phyloP scores from a whole-genome alignment of 2,888 invertebrate genomes.

The Argyra leucocephala region DNA sequence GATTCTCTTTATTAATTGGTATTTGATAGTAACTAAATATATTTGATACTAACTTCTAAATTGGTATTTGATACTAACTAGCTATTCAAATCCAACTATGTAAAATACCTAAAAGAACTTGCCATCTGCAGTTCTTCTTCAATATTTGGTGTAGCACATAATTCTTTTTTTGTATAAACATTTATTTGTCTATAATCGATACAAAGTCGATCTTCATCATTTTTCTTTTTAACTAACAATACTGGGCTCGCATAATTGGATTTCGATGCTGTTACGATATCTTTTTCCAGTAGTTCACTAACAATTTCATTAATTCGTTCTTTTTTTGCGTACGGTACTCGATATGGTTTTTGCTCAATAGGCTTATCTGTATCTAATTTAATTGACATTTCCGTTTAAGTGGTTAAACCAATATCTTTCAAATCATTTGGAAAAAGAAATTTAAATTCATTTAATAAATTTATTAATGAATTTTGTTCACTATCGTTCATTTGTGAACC shows the following conservation, averaged over 20 bases:
- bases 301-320: neutral
- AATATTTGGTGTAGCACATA: neutral
- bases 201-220: neutral
- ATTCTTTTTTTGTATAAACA: neutral
- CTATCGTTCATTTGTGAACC: neutral
- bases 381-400: neutral
- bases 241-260: neutral
- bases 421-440: neutral
- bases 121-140: neutral
- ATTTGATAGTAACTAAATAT: neutral
- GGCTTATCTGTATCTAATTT: neutral
- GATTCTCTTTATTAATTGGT: neutral
- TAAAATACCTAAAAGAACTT: neutral
- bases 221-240: neutral
- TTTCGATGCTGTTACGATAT: neutral
- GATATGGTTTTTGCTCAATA: neutral
- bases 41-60: neutral
- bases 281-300: neutral
- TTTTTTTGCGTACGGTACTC: neutral
- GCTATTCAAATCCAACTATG: neutral
- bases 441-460: neutral
- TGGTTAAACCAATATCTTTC: neutral
- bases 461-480: neutral
- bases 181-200: neutral
- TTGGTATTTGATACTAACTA: neutral